These are phyloP conservation scores for Drosophila eugracilis DNA, from an alignment of 1,140 invertebrate genomes.

Conservation along the genomic window DNA sequence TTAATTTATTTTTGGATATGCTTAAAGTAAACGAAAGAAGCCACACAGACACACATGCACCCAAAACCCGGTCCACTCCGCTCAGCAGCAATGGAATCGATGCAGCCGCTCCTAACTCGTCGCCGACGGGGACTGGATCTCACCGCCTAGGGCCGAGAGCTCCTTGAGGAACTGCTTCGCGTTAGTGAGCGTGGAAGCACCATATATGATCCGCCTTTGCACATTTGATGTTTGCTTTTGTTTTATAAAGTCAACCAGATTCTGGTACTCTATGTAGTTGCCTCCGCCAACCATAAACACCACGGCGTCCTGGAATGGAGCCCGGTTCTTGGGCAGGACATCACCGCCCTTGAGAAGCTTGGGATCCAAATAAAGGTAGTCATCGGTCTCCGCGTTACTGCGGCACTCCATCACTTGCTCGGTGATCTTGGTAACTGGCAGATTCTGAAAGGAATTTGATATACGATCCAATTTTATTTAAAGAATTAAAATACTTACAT, in stretches of 20 bases:
- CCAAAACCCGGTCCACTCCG: constrained; percentile 26
- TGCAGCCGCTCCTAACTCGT: constrained; percentile 74
- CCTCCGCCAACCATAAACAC: constrained; percentile 99
- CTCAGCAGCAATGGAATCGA: constrained; percentile 67
- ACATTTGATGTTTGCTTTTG: constrained; percentile 90
- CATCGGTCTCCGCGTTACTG: constrained; percentile 91
- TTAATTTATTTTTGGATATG: constrained; percentile 83
- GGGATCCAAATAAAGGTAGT: constrained; percentile 96
- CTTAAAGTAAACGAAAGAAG: constrained; percentile 71
- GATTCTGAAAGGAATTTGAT: constrained; percentile 87
- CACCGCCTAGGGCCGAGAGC: constrained; percentile 90
- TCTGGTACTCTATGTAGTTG: constrained; percentile 99
- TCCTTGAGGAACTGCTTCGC: constrained; percentile 97
- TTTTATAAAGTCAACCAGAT: constrained; percentile 97
- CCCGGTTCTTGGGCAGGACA: constrained; percentile 87
- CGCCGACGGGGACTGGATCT: constrained; percentile 86
- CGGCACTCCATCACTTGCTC: constrained; percentile 96
- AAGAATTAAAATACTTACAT: constrained; percentile 88
- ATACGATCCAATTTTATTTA: background rate
- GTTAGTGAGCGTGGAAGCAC: constrained; percentile 96
- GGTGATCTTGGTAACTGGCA: constrained; percentile 96
- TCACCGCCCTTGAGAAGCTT: constrained; percentile 93
- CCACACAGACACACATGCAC: constrained; percentile 46
- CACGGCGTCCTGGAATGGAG: constrained; percentile 94
- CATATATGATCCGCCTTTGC: constrained; percentile 95